A percentile compares a stretch with the other conserved stretches of the same genome.
Evolutionary conservation across 2,888 invertebrate species (phyloP).

Genomic region (Eupeodes latifasciatus): DNA sequence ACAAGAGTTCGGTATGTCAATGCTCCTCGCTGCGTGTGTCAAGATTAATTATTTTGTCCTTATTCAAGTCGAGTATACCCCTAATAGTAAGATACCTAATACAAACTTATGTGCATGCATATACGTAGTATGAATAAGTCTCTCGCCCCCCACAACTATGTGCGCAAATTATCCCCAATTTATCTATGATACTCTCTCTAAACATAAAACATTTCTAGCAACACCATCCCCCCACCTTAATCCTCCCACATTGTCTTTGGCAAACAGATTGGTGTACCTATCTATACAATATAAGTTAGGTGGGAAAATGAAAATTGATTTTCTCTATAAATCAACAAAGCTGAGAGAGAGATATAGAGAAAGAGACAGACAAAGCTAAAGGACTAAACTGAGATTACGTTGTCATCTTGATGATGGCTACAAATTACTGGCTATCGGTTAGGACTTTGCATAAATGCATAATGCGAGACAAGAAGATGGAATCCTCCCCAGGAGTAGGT

Average conservation of each 20-base stretch:
- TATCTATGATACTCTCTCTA: conserved; percentile 17
- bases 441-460: conserved; percentile 49
- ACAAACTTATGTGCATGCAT: not conserved
- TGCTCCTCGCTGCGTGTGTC: conserved; percentile 2
- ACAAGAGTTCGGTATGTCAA: conserved; percentile 20
- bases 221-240: not conserved
- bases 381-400: conserved; percentile 41
- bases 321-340: conserved; percentile 50
- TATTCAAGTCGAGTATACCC: not conserved
- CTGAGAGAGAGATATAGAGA: not conserved
- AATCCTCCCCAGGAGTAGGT: not conserved
- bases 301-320: conserved; percentile 57
- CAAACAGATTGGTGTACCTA: not conserved
- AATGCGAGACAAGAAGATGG: conserved; percentile 16
- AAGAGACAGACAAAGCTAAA: not conserved
- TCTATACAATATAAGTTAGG: not conserved
- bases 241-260: not conserved
- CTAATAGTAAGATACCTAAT: not conserved
- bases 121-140: no score
- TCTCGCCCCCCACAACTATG: not conserved
- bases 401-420: conserved; percentile 42
- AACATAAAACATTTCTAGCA: not conserved
- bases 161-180: conserved; percentile 32
- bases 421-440: conserved; percentile 41
- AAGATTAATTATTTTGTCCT: conserved; percentile 29